Base-by-base conservation (phyloP, 2,888 invertebrate genomes). In the Diloba caeruleocephala region DNA sequence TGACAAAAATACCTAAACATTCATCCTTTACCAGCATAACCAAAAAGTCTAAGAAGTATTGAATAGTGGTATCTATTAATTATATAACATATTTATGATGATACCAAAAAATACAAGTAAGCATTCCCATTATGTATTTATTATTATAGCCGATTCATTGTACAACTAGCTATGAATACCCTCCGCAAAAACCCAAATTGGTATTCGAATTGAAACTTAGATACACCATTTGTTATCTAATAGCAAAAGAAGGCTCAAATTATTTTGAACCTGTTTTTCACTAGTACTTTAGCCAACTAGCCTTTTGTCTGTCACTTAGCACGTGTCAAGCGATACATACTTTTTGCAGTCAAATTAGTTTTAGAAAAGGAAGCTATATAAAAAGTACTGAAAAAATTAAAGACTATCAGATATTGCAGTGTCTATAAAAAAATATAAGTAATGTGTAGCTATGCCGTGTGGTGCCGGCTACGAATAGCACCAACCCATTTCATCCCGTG, bases 181-280 rank as follows among this genome's bases (percentile, higher is more conserved):
- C 1, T 4, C 8, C 0, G 8, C 38, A 55, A 70, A 63, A 64
- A 29, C 49, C n/a, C 21, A 49, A 57, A 55, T 64, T 43, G 54
- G 14, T 45, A 28, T 55, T 17, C 9, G 21, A 46, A 64, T 70
- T 59, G 70, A 69, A 70, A 55, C 44, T 39, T 38, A 49, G 33
- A 38, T 21, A 15, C 17, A 57, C 42, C 42, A 65, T 58, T 66
- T 51, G 51, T 64, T 54, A 17, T 36, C 13, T 46, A 70, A 51
- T 58, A 45, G 54, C 37, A 31, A 26, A 48, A 3, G 14, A 45
- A 34, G 23, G 45, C 38, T 61, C 13, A 31, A 43, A 37, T 44
- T 45, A 51, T 51, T 43, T 39, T 15, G 10, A 33, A 4, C 28
- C 36, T 3, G 17, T 54, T 64, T 66, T 66, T 59, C 50, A 17